phyloP scores from a whole-genome alignment of 92 coral and sea anemone genomes.

The Parazoanthus swiftii region DNA sequence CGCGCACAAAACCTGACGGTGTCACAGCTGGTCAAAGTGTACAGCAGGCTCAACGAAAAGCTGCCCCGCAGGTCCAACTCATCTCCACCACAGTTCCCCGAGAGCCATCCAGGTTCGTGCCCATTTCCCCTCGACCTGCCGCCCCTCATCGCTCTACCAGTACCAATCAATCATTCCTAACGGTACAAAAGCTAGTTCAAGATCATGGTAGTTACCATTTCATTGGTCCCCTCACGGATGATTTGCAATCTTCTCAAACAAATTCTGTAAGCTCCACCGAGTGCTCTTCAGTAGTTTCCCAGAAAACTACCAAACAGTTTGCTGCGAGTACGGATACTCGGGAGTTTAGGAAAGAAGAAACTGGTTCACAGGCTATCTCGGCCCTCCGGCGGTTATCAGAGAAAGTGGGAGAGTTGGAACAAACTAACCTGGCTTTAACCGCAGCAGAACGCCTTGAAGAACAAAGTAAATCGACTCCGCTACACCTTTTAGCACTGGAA shows the following conservation, averaged over 20 bases:
- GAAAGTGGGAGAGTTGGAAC: constrained; percentile 47
- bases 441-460: background rate
- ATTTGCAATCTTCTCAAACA: background rate
- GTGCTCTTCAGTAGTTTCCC: background rate
- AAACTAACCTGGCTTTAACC: too few species aligned
- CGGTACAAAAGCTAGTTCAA: background rate
- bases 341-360: constrained; percentile 27
- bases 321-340: background rate
- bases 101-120: background rate
- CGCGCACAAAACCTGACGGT: background rate
- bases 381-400: constrained; percentile 67
- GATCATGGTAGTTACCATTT: too few species aligned
- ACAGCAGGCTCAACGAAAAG: background rate
- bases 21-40: background rate
- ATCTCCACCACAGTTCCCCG: constrained; percentile 11
- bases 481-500: constrained; percentile 53
- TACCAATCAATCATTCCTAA: background rate
- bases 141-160: background rate
- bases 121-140: constrained; percentile 7
- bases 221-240: background rate
- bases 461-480: background rate
- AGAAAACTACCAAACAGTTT: background rate
- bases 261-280: background rate
- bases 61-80: constrained; percentile 13
- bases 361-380: constrained; percentile 71